These are phyloP conservation scores for Perccottus glenii DNA, from an alignment of 2,113 vertebrate genomes.

Conservation along the genomic window DNA sequence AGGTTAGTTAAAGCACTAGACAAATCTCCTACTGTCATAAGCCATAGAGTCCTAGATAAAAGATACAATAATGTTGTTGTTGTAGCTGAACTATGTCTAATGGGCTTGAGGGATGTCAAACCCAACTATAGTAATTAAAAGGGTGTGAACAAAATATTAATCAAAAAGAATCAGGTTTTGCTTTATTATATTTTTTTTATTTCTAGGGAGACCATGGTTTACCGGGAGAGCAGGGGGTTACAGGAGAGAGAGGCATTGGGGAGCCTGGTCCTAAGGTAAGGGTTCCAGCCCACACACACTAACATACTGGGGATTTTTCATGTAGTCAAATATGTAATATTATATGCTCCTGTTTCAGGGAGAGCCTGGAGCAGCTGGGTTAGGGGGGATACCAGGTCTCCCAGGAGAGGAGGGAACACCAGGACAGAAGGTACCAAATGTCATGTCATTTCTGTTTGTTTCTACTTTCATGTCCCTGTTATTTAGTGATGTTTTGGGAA, in stretches of 20 bases:
- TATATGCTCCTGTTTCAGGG: constrained; percentile 70
- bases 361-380: constrained; percentile 81
- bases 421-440: constrained; percentile 82
- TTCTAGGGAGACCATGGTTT: constrained; percentile 85
- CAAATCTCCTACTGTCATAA: too few species aligned
- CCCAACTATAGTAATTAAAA: too few species aligned
- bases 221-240: constrained; percentile 84
- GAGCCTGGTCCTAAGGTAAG: constrained; percentile 84
- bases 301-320: background rate
- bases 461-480: background rate
- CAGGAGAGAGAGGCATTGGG: constrained; percentile 83
- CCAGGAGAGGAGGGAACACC: constrained; percentile 87
- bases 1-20: constrained; percentile 75
- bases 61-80: too few species aligned
- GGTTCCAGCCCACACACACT: background rate
- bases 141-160: too few species aligned
- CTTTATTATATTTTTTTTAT: constrained; percentile 2
- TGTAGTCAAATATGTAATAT: background rate
- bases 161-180: background rate
- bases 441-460: background rate
- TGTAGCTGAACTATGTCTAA: too few species aligned
- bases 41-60: background rate
- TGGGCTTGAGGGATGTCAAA: too few species aligned
- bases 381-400: constrained; percentile 85
- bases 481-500: background rate